phyloP scores from a whole-genome alignment of 2,113 vertebrate species.

The Opisthocomus hoazin region DNA sequence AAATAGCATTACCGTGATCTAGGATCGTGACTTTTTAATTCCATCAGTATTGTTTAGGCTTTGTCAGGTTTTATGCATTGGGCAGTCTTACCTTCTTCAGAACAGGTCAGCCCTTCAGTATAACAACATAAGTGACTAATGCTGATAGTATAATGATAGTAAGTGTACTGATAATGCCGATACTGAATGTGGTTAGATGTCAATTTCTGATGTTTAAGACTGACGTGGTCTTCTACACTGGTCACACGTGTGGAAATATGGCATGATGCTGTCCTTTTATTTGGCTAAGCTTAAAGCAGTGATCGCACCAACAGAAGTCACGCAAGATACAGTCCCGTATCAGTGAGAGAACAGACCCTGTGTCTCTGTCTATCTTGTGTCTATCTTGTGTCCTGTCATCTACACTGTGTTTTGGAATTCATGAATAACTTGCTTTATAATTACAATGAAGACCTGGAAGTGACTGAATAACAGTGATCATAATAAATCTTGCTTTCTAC shows the following conservation, averaged over 20 bases:
- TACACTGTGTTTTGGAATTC: not conserved
- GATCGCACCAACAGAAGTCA: not conserved
- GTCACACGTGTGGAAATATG: not conserved
- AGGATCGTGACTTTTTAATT: not conserved
- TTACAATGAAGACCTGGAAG: not conserved
- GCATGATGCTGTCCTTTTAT: not conserved
- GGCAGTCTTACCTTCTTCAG: not conserved
- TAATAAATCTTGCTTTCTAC: not conserved
- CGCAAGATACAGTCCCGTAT: not conserved
- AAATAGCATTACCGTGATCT: not conserved
- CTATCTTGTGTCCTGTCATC: not conserved
- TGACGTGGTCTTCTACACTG: not conserved
- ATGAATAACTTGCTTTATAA: not conserved
- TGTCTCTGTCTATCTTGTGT: not conserved
- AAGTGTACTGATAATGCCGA: too few species aligned
- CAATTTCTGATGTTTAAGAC: not conserved
- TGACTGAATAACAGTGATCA: not conserved
- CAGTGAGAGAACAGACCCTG: not conserved
- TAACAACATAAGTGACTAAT: not conserved
- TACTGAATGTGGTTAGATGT: fast-evolving
- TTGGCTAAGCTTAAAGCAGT: not conserved
- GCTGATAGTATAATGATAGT: too few species aligned
- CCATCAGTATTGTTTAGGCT: not conserved
- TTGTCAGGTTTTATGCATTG: not conserved
- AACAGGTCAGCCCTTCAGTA: not conserved